phyloP scores from a whole-genome alignment of 2,888 invertebrate species.

The Philopedon plagiatum region DNA sequence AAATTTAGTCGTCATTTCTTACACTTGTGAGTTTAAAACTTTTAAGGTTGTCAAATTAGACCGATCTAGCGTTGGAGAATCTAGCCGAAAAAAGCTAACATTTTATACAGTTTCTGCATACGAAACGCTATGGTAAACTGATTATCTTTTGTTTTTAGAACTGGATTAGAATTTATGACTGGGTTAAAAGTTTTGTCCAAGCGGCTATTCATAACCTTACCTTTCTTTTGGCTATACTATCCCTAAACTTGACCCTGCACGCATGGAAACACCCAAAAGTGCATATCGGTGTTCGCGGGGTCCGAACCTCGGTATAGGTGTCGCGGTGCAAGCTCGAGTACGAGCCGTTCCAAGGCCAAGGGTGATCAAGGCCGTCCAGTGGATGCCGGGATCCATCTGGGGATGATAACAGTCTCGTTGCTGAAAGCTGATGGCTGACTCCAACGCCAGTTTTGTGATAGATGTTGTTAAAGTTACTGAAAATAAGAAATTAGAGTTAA shows the following conservation, averaged over 20 bases:
- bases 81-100: too few relatives aligned
- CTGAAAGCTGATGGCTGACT: constrained; percentile 87
- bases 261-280: constrained; percentile 85
- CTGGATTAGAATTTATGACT: too few relatives aligned
- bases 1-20: too few relatives aligned
- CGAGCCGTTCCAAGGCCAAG: constrained; percentile 70
- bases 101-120: too few relatives aligned
- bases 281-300: constrained; percentile 70
- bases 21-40: too few relatives aligned
- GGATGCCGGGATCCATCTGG: constrained; percentile 80
- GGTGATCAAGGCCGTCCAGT: constrained; percentile 73
- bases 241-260: constrained; percentile 82
- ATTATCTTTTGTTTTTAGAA: too few relatives aligned
- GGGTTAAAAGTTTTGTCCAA: too few relatives aligned
- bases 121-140: too few relatives aligned
- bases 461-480: constrained; percentile 51
- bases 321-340: constrained; percentile 66
- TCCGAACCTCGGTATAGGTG: constrained; percentile 65
- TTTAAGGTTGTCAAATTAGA: too few relatives aligned
- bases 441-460: constrained; percentile 66
- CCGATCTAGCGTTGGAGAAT: too few relatives aligned
- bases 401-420: constrained; percentile 85
- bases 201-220: too few relatives aligned
- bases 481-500: constrained; percentile 1
- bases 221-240: constrained; percentile 86